Evolutionary conservation across 1,140 invertebrate genomes (phyloP).

Genomic region (Calycopis cecrops): DNA sequence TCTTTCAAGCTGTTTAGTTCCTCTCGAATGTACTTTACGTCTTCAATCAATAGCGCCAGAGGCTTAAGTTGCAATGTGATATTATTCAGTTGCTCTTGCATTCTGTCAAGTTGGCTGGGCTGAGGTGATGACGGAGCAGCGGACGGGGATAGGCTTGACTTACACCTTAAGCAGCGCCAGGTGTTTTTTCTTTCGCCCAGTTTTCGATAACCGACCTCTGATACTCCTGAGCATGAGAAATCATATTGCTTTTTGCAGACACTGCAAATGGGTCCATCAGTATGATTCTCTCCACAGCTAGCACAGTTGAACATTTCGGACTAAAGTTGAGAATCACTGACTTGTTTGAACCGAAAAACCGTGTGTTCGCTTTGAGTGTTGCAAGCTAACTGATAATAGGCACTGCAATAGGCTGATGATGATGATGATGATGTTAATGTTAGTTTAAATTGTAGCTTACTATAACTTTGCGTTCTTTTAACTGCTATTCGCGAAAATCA

Average conservation of each 20-base stretch:
- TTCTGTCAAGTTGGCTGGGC: background rate
- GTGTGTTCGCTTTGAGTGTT: too few relatives aligned
- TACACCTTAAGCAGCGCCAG: constrained; percentile 23
- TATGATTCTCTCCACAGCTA: constrained; percentile 18
- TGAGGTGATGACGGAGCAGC: background rate
- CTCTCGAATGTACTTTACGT: constrained; percentile 20
- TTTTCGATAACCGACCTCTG: constrained; percentile 24
- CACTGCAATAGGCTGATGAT: too few relatives aligned
- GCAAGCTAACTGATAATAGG: too few relatives aligned
- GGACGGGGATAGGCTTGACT: background rate
- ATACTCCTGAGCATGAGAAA: constrained; percentile 24
- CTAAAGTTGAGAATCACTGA: constrained; percentile 8
- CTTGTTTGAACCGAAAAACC: background rate
- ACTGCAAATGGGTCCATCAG: constrained; percentile 19
- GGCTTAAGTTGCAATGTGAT: constrained; percentile 17
- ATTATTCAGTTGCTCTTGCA: constrained; percentile 7
- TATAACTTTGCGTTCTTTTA: too few relatives aligned
- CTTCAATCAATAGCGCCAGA: constrained; percentile 16
- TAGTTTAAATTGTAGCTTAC: too few relatives aligned
- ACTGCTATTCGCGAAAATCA: too few relatives aligned
- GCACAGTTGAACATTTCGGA: constrained; percentile 20
- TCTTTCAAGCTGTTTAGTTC: constrained; percentile 18
- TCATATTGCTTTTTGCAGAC: constrained; percentile 24
- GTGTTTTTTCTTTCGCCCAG: constrained; percentile 21
- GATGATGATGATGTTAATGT: too few relatives aligned